Evolutionary conservation across 2,797 vertebrate genomes (phyloP), one percentile per base, ranked within the genome.

Genomic region (Halcyon chelicuti): DNA sequence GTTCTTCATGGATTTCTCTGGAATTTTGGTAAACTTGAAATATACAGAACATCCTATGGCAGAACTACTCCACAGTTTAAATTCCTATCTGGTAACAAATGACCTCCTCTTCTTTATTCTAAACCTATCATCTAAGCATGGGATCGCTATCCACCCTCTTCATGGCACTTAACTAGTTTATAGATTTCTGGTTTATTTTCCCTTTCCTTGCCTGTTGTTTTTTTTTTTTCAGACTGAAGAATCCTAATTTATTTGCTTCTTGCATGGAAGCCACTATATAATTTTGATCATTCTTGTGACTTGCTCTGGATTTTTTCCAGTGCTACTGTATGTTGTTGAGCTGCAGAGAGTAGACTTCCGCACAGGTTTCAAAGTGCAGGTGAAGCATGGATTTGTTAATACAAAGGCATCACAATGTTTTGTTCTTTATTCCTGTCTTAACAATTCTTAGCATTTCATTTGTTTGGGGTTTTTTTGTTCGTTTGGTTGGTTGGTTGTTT

Each of bases 121-220:
- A 86, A 87, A 87, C 1, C 12, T 80, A n/a, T 15, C 11, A 33
- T 9, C 14, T 31, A 37, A 86, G 11, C 21, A 57, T 62, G 22
- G 35, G 12, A 29, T 35, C 78, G 46, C 37, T 70, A 57, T 40
- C 35, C 46, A 61, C 51, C 33, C 12, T 74, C 29, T 33, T 65
- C 18, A 44, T 21, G 15, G 12, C 4, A 44, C 29, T 44, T 75
- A 25, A 25, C 1, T 61, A 54, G 3, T 66, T 73, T 62, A 47
- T 15, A 80, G 5, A 58, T 74, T 84, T 81, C 23, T 60, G 14
- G 26, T 75, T 5, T 44, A 13, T 68, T 61, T 89, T 90, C 20
- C 66, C 6, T 79, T 54, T 0, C 0, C 55, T 90, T 74, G 2
- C 21, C 31, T 35, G 6, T 1, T 2, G 10, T 23, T 68, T 81